Base-by-base conservation (phyloP, 2,797 vertebrate genomes). In the Pseudomugil gertrudae region DNA sequence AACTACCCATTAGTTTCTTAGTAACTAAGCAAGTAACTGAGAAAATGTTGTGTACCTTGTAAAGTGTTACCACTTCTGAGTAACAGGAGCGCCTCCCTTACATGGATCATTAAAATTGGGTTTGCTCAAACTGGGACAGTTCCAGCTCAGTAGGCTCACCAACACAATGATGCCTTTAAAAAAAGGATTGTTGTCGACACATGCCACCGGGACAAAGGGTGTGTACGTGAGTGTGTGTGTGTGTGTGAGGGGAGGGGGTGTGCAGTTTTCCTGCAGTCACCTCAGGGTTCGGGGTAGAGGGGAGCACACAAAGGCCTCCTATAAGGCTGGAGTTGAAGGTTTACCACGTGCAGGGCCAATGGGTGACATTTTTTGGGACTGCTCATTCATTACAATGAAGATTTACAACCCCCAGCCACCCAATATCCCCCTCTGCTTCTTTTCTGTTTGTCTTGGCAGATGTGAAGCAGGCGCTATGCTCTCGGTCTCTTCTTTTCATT, bases 381-480 rank as follows among this genome's bases (percentile, higher is more conserved):
- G 76, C 78, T 91, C 83, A 87, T 93, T 92, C 90, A 90, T 93
- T 92, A 91, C 87, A 74, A 79, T 36, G 71, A 89, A 86, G 87
- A 94, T 92, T 94, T 92, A 94, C 85, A 69, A 71, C 74, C 90
- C 89, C 84, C 64, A 58, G 58, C 50, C 66, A 9, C 35, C 72
- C 54, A 33, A 54, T 71, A 71, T 51, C 83, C 85, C 79, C 74
- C 74, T 33, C 73, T 67, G 70, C 86, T 87, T 84, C 87, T 66
- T 57, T 70, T 88, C 89, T 89, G 84, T 93, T 94, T 93, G 81
- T 84, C 82, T 89, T 90, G 92, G 92, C 93, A 95, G 91, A 94
- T 95, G 93, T 93, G 86, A 93, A 86, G 86, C 89, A 86, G 90
- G 85, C 90, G 75, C 90, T 82, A 83, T 80, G 79, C 85, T 86